Base-by-base conservation (phyloP, 2,888 invertebrate species). In the Eupithecia dodoneata region DNA sequence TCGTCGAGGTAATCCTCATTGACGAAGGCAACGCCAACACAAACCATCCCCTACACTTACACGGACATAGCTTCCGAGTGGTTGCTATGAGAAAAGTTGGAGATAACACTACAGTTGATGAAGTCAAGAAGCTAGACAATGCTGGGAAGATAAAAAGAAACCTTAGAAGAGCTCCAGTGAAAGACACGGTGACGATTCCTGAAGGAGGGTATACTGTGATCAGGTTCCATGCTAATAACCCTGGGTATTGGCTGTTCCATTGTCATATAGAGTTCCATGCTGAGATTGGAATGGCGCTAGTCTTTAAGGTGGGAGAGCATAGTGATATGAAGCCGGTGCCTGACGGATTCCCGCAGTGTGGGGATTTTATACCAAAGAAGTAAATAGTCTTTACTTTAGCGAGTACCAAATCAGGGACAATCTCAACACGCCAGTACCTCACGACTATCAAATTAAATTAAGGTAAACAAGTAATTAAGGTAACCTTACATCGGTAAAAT, bases 191-290 rank as follows among this genome's bases (percentile, higher is more conserved):
- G 0, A 98, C 98, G 0, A 97, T 98, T 0, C 98, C 98, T 0
- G 98, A 98, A 90, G 98, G 98, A 45, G 99, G 98, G 0, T 99
- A 97, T 81, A 98, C 98, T 0, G 96, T 98, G 63, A 93, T 98
- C 9, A 95, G 98, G 79, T 98, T 98, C 85, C 95, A 97, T 81
- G 98, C 99, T 0, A 96, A 96, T 76, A 99, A 98, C 93, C 98
- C 98, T 83, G 98, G 98, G 13, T 98, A 97, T 85, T 98, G 98
- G 98, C 90, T 98, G 4, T 97, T 98, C 91, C 99, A 99, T 87
- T 99, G 99, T 87, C 98, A 99, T 90, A 97, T 98, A 73, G 98
- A 98, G 86, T 98, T 98, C 87, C 99, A 99, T 87, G 97, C 98
- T 0, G 98, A 98, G 93, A 96, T 98, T 10, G 99, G 99, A 4